Percentiles rank a stretch among this genome's conserved stretches.
Evolutionary conservation across 2,888 invertebrate genomes (phyloP).

Genomic region (Pocota personata): DNA sequence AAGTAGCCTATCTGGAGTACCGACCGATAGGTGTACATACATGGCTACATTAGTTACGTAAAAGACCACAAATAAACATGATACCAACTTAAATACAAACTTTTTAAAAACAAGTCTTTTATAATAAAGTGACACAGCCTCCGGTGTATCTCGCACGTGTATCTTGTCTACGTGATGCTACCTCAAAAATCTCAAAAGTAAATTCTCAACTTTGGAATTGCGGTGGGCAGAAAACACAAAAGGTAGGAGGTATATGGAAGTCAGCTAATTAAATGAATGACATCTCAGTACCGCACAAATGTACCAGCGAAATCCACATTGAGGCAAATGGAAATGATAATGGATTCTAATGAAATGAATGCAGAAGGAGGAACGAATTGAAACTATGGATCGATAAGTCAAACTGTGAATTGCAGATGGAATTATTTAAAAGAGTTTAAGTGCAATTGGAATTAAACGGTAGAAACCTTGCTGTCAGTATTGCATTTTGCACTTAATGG

Average conservation of each 20-base stretch:
- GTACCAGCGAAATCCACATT: neutral
- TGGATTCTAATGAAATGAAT: neutral
- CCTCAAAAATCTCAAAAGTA: too few relatives aligned
- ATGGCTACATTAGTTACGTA: too few relatives aligned
- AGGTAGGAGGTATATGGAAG: neutral
- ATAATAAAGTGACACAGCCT: too few relatives aligned
- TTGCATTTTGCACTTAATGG: neutral
- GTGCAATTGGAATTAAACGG: conserved; percentile 1
- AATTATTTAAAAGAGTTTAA: neutral
- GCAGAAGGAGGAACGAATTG: neutral
- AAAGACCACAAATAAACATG: too few relatives aligned
- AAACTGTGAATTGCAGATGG: neutral
- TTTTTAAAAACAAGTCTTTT: too few relatives aligned
- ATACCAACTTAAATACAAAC: too few relatives aligned
- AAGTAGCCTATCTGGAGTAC: too few relatives aligned
- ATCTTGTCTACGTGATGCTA: too few relatives aligned
- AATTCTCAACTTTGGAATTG: too few relatives aligned
- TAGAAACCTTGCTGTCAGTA: neutral
- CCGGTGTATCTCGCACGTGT: too few relatives aligned
- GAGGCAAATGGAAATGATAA: neutral
- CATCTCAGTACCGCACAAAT: neutral
- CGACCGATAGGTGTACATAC: too few relatives aligned
- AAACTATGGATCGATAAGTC: neutral
- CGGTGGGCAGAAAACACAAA: neutral
- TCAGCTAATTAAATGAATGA: neutral